phyloP scores from a whole-genome alignment of 2,797 vertebrate species.

The Syngnathus acus region DNA sequence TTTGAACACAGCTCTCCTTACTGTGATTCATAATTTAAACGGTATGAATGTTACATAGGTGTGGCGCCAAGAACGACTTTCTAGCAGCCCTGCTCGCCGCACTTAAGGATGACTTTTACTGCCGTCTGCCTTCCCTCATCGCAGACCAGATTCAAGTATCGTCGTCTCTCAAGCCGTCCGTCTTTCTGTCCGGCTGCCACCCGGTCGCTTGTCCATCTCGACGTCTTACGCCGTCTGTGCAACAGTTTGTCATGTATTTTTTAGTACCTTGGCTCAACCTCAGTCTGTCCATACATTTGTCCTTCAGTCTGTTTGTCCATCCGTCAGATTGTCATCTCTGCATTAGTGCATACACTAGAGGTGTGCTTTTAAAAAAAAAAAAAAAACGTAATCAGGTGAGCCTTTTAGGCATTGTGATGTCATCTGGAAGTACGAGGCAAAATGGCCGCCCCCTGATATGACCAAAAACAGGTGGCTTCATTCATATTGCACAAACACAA shows the following conservation, averaged over 20 bases:
- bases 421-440: too few species aligned
- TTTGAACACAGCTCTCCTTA: slow-evolving; percentile 63
- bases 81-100: slow-evolving; percentile 51
- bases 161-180: background rate
- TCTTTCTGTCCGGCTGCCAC: background rate
- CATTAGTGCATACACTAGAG: background rate
- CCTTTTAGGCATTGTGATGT: too few species aligned
- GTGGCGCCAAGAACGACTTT: slow-evolving; percentile 60
- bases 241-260: background rate
- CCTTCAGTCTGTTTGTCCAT: background rate
- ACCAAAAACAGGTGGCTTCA: too few species aligned
- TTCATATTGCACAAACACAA: too few species aligned
- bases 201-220: background rate
- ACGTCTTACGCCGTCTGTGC: background rate
- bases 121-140: slow-evolving; percentile 36
- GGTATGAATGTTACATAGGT: slow-evolving; percentile 76
- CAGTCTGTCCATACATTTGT: background rate
- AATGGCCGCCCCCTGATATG: too few species aligned
- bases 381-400: too few species aligned
- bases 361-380: too few species aligned
- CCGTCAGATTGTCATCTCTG: background rate
- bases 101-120: slow-evolving; percentile 60
- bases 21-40: slow-evolving; percentile 80
- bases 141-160: slow-evolving; percentile 39
- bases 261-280: background rate